These are phyloP conservation scores for Petromus typicus DNA, from an alignment of 2,113 vertebrate species.

Conservation along the genomic window DNA sequence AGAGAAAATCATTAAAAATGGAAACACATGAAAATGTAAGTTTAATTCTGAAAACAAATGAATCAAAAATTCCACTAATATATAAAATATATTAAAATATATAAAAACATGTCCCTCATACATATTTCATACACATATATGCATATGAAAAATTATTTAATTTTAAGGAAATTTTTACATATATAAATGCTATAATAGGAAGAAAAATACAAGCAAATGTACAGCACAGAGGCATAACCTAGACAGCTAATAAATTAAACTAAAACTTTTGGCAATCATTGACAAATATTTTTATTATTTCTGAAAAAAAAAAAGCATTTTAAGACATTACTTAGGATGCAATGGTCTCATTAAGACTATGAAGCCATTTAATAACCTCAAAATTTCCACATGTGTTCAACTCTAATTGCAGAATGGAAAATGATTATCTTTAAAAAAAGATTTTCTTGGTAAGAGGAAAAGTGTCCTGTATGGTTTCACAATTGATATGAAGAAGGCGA, in stretches of 20 bases:
- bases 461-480: background rate
- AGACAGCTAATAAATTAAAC: background rate
- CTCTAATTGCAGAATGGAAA: background rate
- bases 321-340: background rate
- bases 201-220: slow-evolving; percentile 15
- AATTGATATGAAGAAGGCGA: background rate
- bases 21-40: background rate
- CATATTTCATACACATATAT: background rate
- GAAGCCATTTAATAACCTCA: background rate
- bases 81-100: background rate
- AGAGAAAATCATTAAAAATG: slow-evolving; percentile 16
- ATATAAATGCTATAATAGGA: background rate
- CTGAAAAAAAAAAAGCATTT: background rate
- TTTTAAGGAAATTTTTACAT: slow-evolving; percentile 14
- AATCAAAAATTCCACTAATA: background rate
- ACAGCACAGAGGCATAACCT: background rate
- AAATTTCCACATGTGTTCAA: background rate
- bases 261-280: background rate
- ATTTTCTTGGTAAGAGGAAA: background rate
- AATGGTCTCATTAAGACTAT: background rate
- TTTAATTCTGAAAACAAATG: slow-evolving; percentile 40
- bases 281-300: slow-evolving; percentile 26
- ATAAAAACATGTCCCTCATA: background rate
- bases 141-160: background rate
- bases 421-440: background rate